These are phyloP conservation scores for Nettapus auritus DNA, from an alignment of 2,113 vertebrate genomes.

Conservation along the genomic window DNA sequence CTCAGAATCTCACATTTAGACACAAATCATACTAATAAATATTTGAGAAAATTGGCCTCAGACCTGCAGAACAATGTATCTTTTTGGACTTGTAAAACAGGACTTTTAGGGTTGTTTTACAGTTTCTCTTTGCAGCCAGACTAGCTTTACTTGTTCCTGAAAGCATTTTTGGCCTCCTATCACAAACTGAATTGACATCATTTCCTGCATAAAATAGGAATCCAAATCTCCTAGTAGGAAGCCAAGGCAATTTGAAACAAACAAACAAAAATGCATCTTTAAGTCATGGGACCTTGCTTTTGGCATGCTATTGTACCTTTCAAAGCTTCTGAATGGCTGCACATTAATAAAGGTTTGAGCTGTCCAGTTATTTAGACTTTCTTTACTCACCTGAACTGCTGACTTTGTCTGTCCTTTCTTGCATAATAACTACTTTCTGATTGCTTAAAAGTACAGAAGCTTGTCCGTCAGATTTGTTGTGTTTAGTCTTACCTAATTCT, in stretches of 20 bases:
- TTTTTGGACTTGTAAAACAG: conserved; percentile 78
- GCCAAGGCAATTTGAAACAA: conserved; percentile 33
- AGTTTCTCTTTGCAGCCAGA: conserved; percentile 64
- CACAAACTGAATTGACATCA: conserved; percentile 53
- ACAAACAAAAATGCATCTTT: conserved; percentile 48
- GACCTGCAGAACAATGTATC: conserved; percentile 83
- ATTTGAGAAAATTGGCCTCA: conserved; percentile 71
- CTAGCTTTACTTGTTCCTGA: conserved; percentile 56
- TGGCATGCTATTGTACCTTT: conserved; percentile 60
- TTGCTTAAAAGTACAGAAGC: conserved; percentile 87
- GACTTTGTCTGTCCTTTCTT: conserved; percentile 81
- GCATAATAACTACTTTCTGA: conserved; percentile 81
- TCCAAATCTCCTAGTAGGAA: conserved; percentile 19
- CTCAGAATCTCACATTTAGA: conserved; percentile 49
- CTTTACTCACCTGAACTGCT: conserved; percentile 76
- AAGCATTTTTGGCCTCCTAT: conserved; percentile 61
- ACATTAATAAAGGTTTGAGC: conserved; percentile 72
- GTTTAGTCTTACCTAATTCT: conserved; percentile 91
- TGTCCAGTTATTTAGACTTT: conserved; percentile 70
- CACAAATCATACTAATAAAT: conserved; percentile 19
- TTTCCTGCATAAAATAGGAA: conserved; percentile 52
- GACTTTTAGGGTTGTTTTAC: conserved; percentile 12
- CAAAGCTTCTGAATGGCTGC: conserved; percentile 72
- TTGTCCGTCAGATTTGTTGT: conserved; percentile 80
- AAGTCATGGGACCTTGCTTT: conserved; percentile 65